phyloP scores from a whole-genome alignment of 37 sponge, comb jelly and placozoan genomes.

The Aplysina aerophoba region DNA sequence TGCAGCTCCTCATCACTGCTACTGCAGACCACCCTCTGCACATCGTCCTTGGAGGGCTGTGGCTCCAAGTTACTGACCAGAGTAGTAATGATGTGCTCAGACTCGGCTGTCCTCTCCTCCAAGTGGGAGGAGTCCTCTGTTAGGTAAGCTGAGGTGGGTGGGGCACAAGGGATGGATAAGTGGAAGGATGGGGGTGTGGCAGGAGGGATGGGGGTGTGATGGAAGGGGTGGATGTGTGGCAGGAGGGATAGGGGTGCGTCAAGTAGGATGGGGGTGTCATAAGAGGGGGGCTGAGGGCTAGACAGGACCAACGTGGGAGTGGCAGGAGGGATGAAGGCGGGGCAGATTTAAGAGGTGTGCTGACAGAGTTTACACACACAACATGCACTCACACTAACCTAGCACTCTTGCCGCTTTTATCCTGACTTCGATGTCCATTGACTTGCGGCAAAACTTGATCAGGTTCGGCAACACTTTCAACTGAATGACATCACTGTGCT shows the following conservation, averaged over 20 bases:
- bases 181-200: too few species aligned
- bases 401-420: slow-evolving; percentile 3
- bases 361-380: too few species aligned
- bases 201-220: too few species aligned
- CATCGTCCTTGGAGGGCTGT: neutral
- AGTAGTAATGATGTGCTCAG: slow-evolving; percentile 15
- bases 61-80: slow-evolving; percentile 20
- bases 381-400: neutral
- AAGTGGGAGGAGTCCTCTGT: slow-evolving; percentile 10
- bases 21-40: neutral
- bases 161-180: too few species aligned
- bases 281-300: too few species aligned
- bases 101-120: slow-evolving; percentile 1
- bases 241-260: too few species aligned
- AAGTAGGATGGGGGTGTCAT: too few species aligned
- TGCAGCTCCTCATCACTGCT: slow-evolving; percentile 1
- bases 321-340: too few species aligned
- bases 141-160: neutral
- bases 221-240: too few species aligned
- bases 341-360: too few species aligned
- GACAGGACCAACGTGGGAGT: too few species aligned
- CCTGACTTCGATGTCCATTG: slow-evolving; percentile 12
- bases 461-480: slow-evolving; percentile 13
- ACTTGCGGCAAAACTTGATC: slow-evolving; percentile 29
- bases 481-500: neutral